phyloP scores from a whole-genome alignment of 2,113 vertebrate species.

The Zeus faber region DNA sequence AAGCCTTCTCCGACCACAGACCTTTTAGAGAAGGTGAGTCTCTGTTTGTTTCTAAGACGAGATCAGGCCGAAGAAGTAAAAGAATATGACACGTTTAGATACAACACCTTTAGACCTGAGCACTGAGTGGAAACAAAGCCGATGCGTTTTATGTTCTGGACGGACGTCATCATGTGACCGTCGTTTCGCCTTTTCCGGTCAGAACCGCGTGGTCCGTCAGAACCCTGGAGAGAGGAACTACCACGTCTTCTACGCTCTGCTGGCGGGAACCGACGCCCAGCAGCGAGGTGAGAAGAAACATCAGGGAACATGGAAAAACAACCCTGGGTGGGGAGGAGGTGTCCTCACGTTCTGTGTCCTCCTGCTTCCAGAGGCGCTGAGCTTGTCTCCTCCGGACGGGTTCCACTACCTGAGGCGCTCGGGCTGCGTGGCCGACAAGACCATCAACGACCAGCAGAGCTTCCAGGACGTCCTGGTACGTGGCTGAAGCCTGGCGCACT shows the following conservation, averaged over 20 bases:
- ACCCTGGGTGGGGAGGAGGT: too few relatives aligned
- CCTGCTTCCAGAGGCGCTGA: constrained; percentile 86
- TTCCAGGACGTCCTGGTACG: constrained; percentile 92
- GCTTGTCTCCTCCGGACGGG: constrained; percentile 81
- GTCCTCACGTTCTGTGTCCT: too few relatives aligned
- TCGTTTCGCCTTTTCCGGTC: constrained; percentile 18
- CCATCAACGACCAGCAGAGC: constrained; percentile 84
- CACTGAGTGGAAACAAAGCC: too few relatives aligned
- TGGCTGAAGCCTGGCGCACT: background rate
- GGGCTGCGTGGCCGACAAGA: constrained; percentile 79
- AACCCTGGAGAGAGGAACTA: constrained; percentile 97
- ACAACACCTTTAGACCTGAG: too few relatives aligned
- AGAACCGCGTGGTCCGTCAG: constrained; percentile 98
- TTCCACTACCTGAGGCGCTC: constrained; percentile 95
- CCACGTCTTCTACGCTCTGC: constrained; percentile 96
- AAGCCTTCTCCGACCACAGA: constrained; percentile 42
- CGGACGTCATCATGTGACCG: constrained; percentile 9
- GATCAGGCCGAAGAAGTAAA: too few relatives aligned
- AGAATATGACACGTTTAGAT: too few relatives aligned
- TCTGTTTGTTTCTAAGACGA: too few relatives aligned
- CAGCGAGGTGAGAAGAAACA: constrained; percentile 80
- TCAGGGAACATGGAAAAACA: too few relatives aligned
- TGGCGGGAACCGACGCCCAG: constrained; percentile 83
- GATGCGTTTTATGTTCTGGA: background rate
- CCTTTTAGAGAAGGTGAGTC: constrained; percentile 69